phyloP scores from a whole-genome alignment of 1,140 invertebrate species.

The Periplaneta americana region DNA sequence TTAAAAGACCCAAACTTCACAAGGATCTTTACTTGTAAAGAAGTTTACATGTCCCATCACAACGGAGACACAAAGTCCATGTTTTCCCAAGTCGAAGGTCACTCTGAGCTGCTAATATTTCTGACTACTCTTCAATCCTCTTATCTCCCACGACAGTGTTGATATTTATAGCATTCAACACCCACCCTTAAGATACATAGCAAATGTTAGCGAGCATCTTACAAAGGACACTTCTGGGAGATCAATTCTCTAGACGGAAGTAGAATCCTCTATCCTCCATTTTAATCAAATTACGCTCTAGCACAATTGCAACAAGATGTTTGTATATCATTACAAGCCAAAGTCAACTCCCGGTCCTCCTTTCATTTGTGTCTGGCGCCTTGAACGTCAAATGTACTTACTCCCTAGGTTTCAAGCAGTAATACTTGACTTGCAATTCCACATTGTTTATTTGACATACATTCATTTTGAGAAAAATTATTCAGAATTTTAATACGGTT shows the following conservation, averaged over 20 bases:
- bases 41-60: neutral
- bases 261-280: neutral
- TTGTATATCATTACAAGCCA: neutral
- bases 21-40: neutral
- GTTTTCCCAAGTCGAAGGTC: neutral
- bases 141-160: no score
- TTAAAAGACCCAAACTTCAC: neutral
- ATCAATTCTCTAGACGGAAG: neutral
- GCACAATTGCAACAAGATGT: neutral
- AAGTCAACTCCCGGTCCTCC: neutral
- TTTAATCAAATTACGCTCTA: neutral
- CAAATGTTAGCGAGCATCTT: no score
- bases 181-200: no score
- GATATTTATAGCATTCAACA: no score
- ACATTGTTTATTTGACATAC: no score
- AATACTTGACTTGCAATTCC: no score
- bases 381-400: no score
- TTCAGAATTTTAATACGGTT: no score
- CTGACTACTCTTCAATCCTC: neutral
- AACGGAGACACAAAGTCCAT: neutral
- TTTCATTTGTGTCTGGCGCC: no score
- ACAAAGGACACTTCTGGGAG: no score
- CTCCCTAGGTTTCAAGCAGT: no score
- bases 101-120: neutral
- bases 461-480: no score